phyloP scores from a whole-genome alignment of 2,113 vertebrate species.

The Lichenostomus cassidix region DNA sequence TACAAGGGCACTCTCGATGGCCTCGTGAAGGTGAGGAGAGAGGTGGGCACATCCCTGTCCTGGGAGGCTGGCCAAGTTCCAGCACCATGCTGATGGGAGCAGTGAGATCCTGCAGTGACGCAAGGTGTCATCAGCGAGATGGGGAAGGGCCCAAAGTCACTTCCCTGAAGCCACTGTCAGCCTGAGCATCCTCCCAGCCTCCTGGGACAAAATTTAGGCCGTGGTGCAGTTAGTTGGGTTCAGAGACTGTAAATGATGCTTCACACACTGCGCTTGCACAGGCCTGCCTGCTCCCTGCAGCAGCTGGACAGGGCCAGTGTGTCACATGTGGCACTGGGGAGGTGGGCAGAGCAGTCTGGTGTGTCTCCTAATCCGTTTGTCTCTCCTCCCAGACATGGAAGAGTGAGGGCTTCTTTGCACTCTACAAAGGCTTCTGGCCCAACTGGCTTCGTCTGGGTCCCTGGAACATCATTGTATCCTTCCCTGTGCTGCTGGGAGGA shows the following conservation, averaged over 20 bases:
- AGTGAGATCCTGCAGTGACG: not conserved
- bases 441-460: conserved; percentile 97
- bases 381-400: conserved; percentile 84
- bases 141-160: not conserved
- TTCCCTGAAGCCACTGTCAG: not conserved
- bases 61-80: not conserved
- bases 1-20: conserved; percentile 92
- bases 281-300: not conserved
- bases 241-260: not conserved
- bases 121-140: accelerated
- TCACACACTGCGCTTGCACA: accelerated
- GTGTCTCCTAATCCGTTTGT: not conserved
- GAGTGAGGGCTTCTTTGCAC: conserved; percentile 94
- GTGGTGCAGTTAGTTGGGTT: not conserved
- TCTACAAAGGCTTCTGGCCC: conserved; percentile 98
- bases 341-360: not conserved
- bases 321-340: accelerated
- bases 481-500: not conserved
- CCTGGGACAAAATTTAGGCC: not conserved
- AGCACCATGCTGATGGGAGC: not conserved
- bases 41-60: not conserved
- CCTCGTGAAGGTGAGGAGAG: conserved; percentile 81
- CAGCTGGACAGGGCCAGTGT: accelerated
- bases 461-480: conserved; percentile 99
- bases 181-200: not conserved